A percentile compares a stretch with the other conserved stretches of the same genome.
Evolutionary conservation across 2,113 vertebrate genomes (phyloP).

Genomic region (Coregonus clupeaformis): DNA sequence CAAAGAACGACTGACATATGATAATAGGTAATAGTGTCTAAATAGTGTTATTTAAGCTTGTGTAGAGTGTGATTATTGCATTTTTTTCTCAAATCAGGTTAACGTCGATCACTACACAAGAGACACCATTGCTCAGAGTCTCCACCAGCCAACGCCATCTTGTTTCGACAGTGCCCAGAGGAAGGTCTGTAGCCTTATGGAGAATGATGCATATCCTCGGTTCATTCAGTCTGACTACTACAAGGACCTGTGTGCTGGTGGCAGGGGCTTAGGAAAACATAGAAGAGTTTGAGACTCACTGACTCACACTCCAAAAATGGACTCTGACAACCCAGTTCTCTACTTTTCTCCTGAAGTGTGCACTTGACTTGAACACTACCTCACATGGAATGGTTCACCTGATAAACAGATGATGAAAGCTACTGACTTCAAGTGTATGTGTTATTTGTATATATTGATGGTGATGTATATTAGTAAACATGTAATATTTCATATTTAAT

Average conservation of each 20-base stretch:
- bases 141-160: constrained; percentile 64
- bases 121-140: constrained; percentile 64
- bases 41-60: neutral
- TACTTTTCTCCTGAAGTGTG: too few species aligned
- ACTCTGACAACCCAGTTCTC: too few species aligned
- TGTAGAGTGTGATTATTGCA: neutral
- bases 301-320: neutral
- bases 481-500: too few species aligned
- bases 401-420: too few species aligned
- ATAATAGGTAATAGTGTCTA: too few species aligned
- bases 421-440: too few species aligned
- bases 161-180: constrained; percentile 77
- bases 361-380: too few species aligned
- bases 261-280: constrained; percentile 14
- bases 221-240: constrained; percentile 78
- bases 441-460: too few species aligned
- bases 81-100: constrained; percentile 64
- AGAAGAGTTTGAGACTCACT: neutral
- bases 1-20: too few species aligned
- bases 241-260: constrained; percentile 59
- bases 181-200: constrained; percentile 76
- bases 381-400: too few species aligned
- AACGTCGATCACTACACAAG: constrained; percentile 77
- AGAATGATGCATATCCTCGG: constrained; percentile 74
- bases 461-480: too few species aligned